Evolutionary conservation across 1,140 invertebrate species (phyloP).

Genomic region (Sipha flava): DNA sequence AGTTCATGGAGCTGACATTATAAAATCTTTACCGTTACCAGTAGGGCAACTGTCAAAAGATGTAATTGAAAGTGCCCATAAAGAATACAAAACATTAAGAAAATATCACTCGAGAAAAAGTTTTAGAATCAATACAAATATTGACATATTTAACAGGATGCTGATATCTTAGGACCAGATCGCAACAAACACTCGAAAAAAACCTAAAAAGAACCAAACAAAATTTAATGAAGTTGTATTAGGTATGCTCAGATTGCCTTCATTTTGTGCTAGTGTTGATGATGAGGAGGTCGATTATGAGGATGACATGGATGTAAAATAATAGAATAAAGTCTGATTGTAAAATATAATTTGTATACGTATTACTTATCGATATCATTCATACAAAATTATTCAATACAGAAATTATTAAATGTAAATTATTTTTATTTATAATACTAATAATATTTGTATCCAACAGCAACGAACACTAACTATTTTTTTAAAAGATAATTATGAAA

Average conservation of each 20-base stretch:
- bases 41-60: slow-evolving; percentile 37
- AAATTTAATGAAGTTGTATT: neutral
- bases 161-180: neutral
- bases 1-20: slow-evolving; percentile 34
- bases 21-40: slow-evolving; percentile 38
- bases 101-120: neutral
- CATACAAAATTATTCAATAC: no score
- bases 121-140: neutral
- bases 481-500: no score
- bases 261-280: neutral
- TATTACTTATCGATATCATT: no score
- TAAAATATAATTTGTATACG: no score
- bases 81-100: neutral
- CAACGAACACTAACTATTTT: no score
- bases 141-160: neutral
- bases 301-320: no score
- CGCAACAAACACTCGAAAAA: neutral
- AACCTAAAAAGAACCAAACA: neutral
- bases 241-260: neutral
- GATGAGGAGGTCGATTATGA: neutral
- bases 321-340: no score
- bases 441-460: no score
- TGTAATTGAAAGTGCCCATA: slow-evolving; percentile 30
- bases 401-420: no score
- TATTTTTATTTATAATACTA: no score